phyloP scores from a whole-genome alignment of 2,113 vertebrate genomes.

The Phrynocephalus versicolor region DNA sequence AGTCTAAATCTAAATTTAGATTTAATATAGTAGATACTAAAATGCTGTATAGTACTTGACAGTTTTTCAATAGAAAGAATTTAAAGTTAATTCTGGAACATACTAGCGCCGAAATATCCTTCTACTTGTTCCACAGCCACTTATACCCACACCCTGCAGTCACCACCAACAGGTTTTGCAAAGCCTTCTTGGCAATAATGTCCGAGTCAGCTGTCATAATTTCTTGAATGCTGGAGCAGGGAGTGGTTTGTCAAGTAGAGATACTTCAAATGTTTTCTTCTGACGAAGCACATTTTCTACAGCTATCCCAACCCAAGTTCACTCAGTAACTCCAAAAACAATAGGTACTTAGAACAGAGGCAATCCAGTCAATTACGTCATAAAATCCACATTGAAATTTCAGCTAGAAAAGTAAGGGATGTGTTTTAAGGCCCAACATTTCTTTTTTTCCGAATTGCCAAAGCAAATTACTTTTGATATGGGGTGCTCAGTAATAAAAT shows the following conservation, averaged over 20 bases:
- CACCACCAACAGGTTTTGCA: constrained; percentile 46
- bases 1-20: neutral
- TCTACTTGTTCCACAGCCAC: neutral
- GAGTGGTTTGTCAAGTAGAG: neutral
- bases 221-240: neutral
- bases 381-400: neutral
- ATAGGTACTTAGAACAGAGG: neutral
- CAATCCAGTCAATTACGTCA: neutral
- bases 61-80: neutral
- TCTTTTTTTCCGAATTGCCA: neutral
- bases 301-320: neutral
- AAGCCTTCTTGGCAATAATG: constrained; percentile 41
- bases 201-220: constrained; percentile 19
- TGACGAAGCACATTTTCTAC: constrained; percentile 21
- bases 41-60: neutral
- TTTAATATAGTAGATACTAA: no score
- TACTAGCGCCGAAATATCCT: neutral
- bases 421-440: rapidly evolving
- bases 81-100: rapidly evolving
- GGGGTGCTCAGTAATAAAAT: neutral
- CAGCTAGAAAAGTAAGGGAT: neutral
- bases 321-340: neutral
- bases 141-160: constrained; percentile 13
- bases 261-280: neutral
- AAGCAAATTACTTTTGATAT: neutral